These are phyloP conservation scores for Slavum lentiscoides DNA, from an alignment of 2,888 invertebrate genomes.

Conservation along the genomic window DNA sequence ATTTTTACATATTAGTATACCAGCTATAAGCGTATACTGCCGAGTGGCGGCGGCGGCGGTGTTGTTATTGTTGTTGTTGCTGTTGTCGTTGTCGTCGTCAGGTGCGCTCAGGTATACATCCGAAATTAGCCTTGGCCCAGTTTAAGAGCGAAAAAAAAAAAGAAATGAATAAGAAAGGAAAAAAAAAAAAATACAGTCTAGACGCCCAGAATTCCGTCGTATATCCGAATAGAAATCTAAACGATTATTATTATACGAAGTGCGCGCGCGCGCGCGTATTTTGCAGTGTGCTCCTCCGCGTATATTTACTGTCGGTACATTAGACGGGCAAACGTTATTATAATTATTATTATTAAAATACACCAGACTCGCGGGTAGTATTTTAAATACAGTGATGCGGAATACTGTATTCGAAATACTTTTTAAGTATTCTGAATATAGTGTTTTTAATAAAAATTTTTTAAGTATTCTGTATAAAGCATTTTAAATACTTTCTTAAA, in stretches of 20 bases:
- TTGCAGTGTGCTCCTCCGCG: background rate
- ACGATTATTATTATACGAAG: background rate
- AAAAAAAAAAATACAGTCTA: constrained; percentile 18
- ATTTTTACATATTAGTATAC: too few species aligned
- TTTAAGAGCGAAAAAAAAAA: background rate
- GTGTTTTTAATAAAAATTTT: too few species aligned
- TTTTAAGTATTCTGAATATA: too few species aligned
- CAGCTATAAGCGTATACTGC: too few species aligned
- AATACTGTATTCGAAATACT: too few species aligned
- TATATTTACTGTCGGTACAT: too few species aligned
- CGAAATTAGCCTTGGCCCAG: constrained; percentile 44
- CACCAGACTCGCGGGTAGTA: too few species aligned
- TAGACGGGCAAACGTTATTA: background rate
- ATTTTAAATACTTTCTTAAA: too few species aligned
- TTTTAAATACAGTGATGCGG: too few species aligned
- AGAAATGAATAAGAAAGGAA: background rate
- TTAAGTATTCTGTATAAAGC: too few species aligned
- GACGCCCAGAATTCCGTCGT: constrained; percentile 24
- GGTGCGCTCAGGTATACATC: background rate
- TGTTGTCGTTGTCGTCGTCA: background rate
- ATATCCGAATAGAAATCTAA: constrained; percentile 19
- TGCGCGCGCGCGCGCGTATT: background rate
- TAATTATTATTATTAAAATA: constrained; percentile 8
- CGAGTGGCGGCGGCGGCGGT: too few species aligned
- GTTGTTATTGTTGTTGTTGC: too few species aligned